Evolutionary conservation across 2,113 vertebrate species (phyloP), one percentile per base, ranked within the genome.

Genomic region (Phylloscopus whistleri): DNA sequence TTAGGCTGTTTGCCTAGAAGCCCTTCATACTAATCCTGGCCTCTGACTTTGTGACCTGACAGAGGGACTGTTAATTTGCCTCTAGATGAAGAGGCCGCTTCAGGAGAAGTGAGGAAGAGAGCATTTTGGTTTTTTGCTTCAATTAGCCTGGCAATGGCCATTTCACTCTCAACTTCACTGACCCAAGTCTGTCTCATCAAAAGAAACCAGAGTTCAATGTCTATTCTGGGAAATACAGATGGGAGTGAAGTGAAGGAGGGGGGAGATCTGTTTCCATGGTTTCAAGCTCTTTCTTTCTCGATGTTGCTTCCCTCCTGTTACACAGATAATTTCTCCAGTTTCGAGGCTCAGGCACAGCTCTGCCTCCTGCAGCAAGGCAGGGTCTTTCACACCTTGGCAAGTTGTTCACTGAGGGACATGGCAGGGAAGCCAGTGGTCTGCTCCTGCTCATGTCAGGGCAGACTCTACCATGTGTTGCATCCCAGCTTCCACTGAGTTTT

Each of bases 151-250:
- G 27, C 11, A 39, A 59, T 88, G 88, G 73, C 84, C 90, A 87
- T 52, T 95, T 91, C 35, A 44, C 70, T 95, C 87, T 88, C 86
- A 83, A 80, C 84, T 69, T 55, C 76, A 87, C 80, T 90, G 92
- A 93, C 92, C 95, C 63, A 69, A 62, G 84, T 26, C 90, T 90
- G n/a, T 70, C 88, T 95, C 63, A 94, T 93, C 85, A 94, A 95
- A 95, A 94, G 94, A 89, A 96, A 90, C 49, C 68, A 63, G 91
- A 94, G 95, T 95, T 96, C 94, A 94, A 83, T 22, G 3, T 95
- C 92, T 97, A 95, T 97, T 97, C 96, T 95, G 63, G 94, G 96
- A 96, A 96, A 93, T 94, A 79, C 84, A 96, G 90, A 95, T 90
- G 92, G 94, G 63, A 91, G 76, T 51, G 76, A 93, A 93, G n/a